Percentiles rank a stretch among this genome's conserved stretches.
These are phyloP conservation scores for Drosophila aldrichi DNA, from an alignment of 2,888 invertebrate genomes.

Conservation along the genomic window DNA sequence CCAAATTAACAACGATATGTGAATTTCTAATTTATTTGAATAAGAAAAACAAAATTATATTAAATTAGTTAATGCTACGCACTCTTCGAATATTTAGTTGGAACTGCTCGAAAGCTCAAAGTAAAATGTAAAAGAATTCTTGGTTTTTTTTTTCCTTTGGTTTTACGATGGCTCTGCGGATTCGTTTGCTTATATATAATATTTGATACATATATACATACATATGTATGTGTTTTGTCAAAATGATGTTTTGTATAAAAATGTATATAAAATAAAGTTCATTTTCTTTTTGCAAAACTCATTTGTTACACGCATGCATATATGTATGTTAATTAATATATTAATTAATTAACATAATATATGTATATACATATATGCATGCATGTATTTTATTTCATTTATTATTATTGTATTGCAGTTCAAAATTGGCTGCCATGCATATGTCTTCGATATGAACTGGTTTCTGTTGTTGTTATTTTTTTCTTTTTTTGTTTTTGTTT, in stretches of 20 bases:
- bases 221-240: conserved; percentile 20
- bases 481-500: conserved; percentile 21
- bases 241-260: conserved; percentile 75
- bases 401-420: conserved; percentile 53
- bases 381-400: conserved; percentile 13
- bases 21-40: conserved; percentile 33
- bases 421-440: conserved; percentile 50
- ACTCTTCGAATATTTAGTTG: conserved; percentile 34
- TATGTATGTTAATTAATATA: conserved; percentile 1
- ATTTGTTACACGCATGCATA: conserved; percentile 37
- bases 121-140: conserved; percentile 7
- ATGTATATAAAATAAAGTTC: conserved; percentile 78
- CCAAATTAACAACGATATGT: conserved; percentile 54
- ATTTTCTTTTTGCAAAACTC: conserved; percentile 56
- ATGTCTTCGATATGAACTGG: conserved; percentile 60
- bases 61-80: conserved; percentile 42
- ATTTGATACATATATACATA: neutral
- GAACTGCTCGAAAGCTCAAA: conserved; percentile 13
- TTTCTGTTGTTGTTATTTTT: conserved; percentile 37
- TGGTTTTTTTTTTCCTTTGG: conserved; percentile 7
- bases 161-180: conserved; percentile 29
- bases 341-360: neutral
- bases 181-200: conserved; percentile 11
- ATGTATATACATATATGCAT: conserved; percentile 1
- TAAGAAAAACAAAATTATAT: conserved; percentile 8